These are phyloP conservation scores for Scomberomorus guttatus DNA, from an alignment of 2,797 vertebrate genomes.

Conservation along the genomic window DNA sequence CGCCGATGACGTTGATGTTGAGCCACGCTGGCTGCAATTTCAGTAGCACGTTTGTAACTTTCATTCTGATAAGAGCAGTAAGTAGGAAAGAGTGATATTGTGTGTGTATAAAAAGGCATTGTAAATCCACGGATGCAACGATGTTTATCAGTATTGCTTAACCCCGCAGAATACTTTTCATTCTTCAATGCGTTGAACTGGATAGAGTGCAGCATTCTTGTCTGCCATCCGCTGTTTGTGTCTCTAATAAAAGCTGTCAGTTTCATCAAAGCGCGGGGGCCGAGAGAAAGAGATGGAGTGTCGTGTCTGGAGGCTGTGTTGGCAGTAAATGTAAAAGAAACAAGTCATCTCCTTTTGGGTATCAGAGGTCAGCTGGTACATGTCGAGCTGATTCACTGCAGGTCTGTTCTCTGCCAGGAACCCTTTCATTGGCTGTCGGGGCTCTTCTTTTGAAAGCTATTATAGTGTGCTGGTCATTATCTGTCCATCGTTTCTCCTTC, in stretches of 20 bases:
- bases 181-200: not conserved
- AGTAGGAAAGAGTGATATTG: too few species aligned
- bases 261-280: conserved; percentile 34
- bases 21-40: conserved; percentile 40
- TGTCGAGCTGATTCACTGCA: conserved; percentile 36
- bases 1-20: conserved; percentile 23
- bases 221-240: conserved; percentile 36
- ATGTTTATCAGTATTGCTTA: conserved; percentile 28
- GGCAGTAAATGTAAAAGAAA: conserved; percentile 69
- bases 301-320: conserved; percentile 60
- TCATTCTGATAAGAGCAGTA: conserved; percentile 23
- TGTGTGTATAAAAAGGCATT: conserved; percentile 14
- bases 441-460: conserved; percentile 27
- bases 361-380: conserved; percentile 56
- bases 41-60: conserved; percentile 16
- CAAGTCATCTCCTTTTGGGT: conserved; percentile 57
- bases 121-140: conserved; percentile 24
- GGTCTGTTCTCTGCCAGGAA: conserved; percentile 47
- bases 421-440: conserved; percentile 52
- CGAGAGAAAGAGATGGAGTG: conserved; percentile 34
- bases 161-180: conserved; percentile 23
- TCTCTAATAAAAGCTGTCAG: conserved; percentile 48
- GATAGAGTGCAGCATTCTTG: conserved; percentile 8
- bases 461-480: conserved; percentile 15
- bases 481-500: conserved; percentile 17